Conservation (phyloP, 2,113 vertebrate genomes). For the Arenaria interpres region DNA sequence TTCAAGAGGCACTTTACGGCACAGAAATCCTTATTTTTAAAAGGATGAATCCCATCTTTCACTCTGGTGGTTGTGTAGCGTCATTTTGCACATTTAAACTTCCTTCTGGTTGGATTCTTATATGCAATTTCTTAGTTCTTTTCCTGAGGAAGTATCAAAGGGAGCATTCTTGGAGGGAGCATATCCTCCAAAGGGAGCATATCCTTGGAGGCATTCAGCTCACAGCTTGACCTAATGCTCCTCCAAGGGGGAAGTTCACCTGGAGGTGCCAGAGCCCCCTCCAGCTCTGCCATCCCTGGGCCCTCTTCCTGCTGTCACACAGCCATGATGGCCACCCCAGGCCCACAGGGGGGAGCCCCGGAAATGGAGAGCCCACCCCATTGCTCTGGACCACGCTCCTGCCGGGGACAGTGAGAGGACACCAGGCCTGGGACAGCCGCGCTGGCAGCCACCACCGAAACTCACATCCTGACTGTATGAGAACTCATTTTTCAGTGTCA, state of each 20-base stretch:
- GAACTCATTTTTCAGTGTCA: neutral
- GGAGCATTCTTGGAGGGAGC: neutral
- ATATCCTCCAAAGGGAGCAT: neutral
- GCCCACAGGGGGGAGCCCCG: neutral
- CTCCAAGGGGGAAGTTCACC: too few species aligned
- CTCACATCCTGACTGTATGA: neutral
- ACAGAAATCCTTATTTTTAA: neutral
- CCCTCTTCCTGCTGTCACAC: neutral
- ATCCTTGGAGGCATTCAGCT: neutral
- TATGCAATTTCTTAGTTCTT: neutral
- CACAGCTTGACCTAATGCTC: neutral
- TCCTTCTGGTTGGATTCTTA: neutral
- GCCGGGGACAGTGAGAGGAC: rapidly evolving
- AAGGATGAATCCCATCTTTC: neutral
- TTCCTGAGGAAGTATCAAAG: neutral
- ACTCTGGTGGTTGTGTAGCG: neutral
- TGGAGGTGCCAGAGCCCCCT: neutral
- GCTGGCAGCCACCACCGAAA: neutral
- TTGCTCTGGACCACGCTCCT: neutral
- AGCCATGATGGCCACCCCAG: neutral
- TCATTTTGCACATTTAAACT: neutral
- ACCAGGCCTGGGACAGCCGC: neutral
- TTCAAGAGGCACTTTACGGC: neutral
- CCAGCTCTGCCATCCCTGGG: neutral
- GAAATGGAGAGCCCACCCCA: neutral